phyloP scores from a whole-genome alignment of 2,797 vertebrate genomes.

The Hydrophis major region DNA sequence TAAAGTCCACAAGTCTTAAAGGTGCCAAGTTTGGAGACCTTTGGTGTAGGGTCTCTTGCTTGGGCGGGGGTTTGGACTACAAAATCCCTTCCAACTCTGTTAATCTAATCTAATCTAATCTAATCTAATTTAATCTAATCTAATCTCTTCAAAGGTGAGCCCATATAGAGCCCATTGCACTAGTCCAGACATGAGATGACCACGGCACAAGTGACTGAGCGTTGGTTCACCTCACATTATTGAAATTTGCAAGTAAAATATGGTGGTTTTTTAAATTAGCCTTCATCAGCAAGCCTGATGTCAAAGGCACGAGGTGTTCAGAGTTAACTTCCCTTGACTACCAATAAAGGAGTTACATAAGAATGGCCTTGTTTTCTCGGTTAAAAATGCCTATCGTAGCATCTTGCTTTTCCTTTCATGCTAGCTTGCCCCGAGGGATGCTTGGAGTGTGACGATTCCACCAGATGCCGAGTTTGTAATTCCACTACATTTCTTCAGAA shows the following conservation, averaged over 20 bases:
- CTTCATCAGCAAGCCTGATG: neutral
- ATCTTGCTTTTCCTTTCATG: conserved; percentile 10
- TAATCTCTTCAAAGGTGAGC: neutral
- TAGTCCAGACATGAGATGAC: neutral
- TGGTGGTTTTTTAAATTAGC: neutral
- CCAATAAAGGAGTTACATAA: neutral
- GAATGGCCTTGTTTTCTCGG: neutral
- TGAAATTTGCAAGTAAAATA: neutral
- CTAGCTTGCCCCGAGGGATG: conserved; percentile 85
- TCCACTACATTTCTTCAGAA: conserved; percentile 75
- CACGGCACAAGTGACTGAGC: neutral
- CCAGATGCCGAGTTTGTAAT: conserved; percentile 76
- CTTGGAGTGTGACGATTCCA: conserved; percentile 74
- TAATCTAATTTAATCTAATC: no score
- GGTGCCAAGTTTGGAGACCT: no score
- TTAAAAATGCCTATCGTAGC: accelerated
- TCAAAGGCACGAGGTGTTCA: neutral
- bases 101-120: no score
- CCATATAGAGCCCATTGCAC: neutral
- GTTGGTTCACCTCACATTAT: neutral
- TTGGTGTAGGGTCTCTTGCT: no score
- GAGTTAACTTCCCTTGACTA: neutral
- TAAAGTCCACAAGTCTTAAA: no score
- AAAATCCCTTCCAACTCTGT: no score
- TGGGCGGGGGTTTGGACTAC: neutral